A percentile compares a stretch with the other conserved stretches of the same genome.
These are phyloP conservation scores for Amblyornis subalaris DNA, from an alignment of 2,113 vertebrate genomes.

Conservation along the genomic window DNA sequence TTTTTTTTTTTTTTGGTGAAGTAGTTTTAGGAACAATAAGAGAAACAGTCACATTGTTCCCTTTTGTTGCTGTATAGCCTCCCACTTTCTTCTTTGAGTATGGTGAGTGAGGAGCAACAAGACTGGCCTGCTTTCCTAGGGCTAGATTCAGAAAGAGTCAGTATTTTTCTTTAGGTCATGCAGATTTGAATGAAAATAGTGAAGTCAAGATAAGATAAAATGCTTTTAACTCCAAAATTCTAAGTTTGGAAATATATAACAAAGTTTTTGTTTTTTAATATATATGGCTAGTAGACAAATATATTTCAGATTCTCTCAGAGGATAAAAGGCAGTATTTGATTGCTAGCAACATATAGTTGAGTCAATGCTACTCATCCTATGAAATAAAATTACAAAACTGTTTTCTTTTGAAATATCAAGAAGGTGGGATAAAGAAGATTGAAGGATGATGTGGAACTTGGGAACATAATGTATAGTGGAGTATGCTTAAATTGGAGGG, in stretches of 20 bases:
- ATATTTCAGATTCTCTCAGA: background rate
- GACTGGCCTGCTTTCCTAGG: background rate
- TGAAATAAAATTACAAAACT: background rate
- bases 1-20: background rate
- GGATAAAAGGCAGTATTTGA: background rate
- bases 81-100: background rate
- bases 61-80: background rate
- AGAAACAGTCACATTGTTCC: background rate
- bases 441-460: background rate
- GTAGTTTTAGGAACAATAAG: background rate
- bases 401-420: background rate
- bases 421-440: background rate
- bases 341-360: background rate
- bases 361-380: background rate
- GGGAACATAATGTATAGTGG: background rate
- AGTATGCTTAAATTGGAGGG: background rate
- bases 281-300: background rate
- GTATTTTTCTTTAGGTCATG: background rate
- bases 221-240: background rate
- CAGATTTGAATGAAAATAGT: background rate
- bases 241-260: background rate
- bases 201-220: background rate
- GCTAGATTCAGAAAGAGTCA: background rate
- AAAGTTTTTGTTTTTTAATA: background rate
- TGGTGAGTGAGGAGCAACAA: background rate